Base-by-base conservation (phyloP, 1,140 invertebrate genomes). In the Ceratina japonica region DNA sequence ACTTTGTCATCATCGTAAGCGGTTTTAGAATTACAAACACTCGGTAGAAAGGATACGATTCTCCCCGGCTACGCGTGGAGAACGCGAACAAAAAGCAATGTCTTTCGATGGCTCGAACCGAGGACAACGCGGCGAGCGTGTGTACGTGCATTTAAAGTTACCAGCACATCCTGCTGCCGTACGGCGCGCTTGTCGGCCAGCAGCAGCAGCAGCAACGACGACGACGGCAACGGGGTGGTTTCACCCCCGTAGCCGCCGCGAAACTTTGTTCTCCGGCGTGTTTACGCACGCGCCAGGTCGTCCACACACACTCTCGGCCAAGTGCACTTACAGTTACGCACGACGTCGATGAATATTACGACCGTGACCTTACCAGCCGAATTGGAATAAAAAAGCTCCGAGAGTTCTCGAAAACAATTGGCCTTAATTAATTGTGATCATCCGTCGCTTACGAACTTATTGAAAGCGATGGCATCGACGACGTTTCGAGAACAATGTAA, bases 201-300 rank as follows among this genome's bases (percentile, higher is more conserved):
- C n/a, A 62, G 59, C 59, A 27, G 61, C 44, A 66, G 44, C 61
- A 58, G 20, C n/a, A 44, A 37, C 37, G 73, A 64, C n/a, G n/a
- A n/a, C n/a, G n/a, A n/a, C n/a, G n/a, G n/a, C n/a, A n/a, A n/a
- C 62, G 74, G 61, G 81, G 58, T 77, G 79, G 69, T 62, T 82
- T 75, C 68, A 16, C 82, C 71, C 74, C 75, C 68, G 22, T 5
- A 54, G 52, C 72, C 56, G 75, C 81, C 83, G 61, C 69, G 24
- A 86, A 86, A 83, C 77, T 86, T 83, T 83, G 65, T 70, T 85
- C 77, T 77, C 80, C 69, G 56, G 49, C 49, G 65, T 83, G 74
- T 85, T 85, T 82, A 86, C 80, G 75, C 83, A 86, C 75, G 84
- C 84, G 84, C 80, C 59, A 68, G 52, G 75, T 81, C 79, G 68